Evolutionary conservation across 53 echinoderm and acorn worm genomes (phyloP), one percentile per base, ranked within the genome.

Genomic region (Henricia sp.): DNA sequence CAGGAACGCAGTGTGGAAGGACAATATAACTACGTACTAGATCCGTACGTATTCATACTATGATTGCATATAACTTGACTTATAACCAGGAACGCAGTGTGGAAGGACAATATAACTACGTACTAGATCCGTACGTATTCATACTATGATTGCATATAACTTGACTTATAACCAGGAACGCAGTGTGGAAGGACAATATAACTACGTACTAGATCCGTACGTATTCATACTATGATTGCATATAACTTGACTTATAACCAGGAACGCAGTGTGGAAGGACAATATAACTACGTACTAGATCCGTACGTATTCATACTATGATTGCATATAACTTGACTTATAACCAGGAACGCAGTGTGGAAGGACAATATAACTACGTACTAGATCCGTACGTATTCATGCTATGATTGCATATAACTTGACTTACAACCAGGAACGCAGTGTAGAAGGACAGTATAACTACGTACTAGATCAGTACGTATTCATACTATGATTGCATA

Each of bases 371-470:
- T 67, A 97, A 97, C 77, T 97, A 97, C 48, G 92, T 95, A 13
- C 83, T 97, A 27, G 99, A 97, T 29, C 99, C 99, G 92, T 90
- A 53, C 20, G 94, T 33, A 87, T 94, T 4, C 67, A 84, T 70
- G 88, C 94, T 25, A 99, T 99, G 99, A 99, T 99, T 19, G 90
- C 92, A 4, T 99, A 92, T 84, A 99, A 95, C 71, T 57, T 99
- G 37, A 99, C 99, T 1, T 99, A 95, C 59, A 92, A 92, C 39
- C 99, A 99, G 59, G 99, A 92, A 76, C 83, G 99, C 26, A 94
- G 88, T 41, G 38, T 56, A 4, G 99, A 99, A 39, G 99, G 99
- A 35, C 86, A 90, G 52, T 97, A 97, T 67, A 97, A 97, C 77
- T 97, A 97, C 48, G 92, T 95, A 13, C 83, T 97, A 27, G 99